These are phyloP conservation scores for Lepeophtheirus nordmannii DNA, from an alignment of 2,888 invertebrate species.

Conservation along the genomic window DNA sequence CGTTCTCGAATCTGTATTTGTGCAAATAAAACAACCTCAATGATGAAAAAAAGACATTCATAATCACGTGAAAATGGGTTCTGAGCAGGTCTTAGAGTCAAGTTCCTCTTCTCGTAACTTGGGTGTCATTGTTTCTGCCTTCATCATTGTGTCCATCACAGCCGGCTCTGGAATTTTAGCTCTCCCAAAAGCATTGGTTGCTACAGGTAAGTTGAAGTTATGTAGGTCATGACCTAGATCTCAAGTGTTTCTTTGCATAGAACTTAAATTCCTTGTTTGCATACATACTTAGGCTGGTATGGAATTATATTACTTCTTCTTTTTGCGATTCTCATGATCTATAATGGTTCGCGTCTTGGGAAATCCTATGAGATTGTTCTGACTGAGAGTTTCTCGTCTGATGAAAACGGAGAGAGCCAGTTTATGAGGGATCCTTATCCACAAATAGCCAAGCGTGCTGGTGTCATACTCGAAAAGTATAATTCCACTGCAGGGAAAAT, in stretches of 20 bases:
- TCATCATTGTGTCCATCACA: not conserved
- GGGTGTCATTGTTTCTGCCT: not conserved
- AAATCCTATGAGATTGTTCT: constrained; percentile 48
- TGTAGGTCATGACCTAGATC: not conserved
- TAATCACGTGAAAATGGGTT: too few relatives aligned
- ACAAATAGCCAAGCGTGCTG: constrained; percentile 47
- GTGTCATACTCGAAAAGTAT: constrained; percentile 46
- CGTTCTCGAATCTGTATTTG: too few relatives aligned
- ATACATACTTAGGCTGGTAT: constrained; percentile 44
- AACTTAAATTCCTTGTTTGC: not conserved
- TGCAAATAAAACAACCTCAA: too few relatives aligned
- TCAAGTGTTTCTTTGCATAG: too few relatives aligned
- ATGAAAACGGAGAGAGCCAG: constrained; percentile 34
- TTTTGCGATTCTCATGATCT: constrained; percentile 46
- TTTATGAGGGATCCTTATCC: constrained; percentile 50
- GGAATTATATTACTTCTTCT: constrained; percentile 46
- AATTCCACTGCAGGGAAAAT: not conserved
- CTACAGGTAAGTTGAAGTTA: constrained; percentile 41
- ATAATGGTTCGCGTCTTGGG: constrained; percentile 50
- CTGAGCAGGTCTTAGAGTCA: too few relatives aligned
- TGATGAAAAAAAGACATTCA: too few relatives aligned
- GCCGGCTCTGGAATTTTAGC: constrained; percentile 56
- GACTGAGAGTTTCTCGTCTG: constrained; percentile 28
- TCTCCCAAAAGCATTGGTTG: constrained; percentile 47
- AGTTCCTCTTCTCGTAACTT: not conserved